Percentiles rank a stretch among this genome's conserved stretches.
Evolutionary conservation across 2,113 vertebrate species (phyloP).

Genomic region (Pachycephala philippinensis): DNA sequence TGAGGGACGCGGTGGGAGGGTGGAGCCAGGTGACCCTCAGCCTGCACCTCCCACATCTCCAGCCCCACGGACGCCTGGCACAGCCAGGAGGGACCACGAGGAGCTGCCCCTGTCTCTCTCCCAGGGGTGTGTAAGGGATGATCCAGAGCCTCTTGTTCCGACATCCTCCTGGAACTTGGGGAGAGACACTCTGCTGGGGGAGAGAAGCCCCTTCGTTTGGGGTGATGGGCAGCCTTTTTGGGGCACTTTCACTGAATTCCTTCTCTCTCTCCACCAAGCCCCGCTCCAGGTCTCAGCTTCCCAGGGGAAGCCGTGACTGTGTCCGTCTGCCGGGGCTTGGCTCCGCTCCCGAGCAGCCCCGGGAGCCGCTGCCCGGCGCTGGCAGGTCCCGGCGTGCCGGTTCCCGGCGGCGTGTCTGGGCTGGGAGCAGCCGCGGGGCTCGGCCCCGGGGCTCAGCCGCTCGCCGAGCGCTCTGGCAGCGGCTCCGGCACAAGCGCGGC

Average conservation of each 20-base stretch:
- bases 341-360: not conserved
- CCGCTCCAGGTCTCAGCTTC: not conserved
- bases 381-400: not conserved
- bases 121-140: not conserved
- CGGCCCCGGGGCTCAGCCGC: not conserved
- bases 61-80: fast-evolving
- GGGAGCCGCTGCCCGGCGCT: not conserved
- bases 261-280: not conserved
- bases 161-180: not conserved
- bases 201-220: not conserved
- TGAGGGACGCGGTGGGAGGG: fast-evolving
- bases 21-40: not conserved
- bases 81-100: not conserved
- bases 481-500: constrained; percentile 23
- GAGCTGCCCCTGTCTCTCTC: not conserved
- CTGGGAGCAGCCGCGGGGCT: not conserved
- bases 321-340: not conserved
- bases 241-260: not conserved
- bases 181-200: not conserved
- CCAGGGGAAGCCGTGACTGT: not conserved
- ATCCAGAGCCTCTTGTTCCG: not conserved
- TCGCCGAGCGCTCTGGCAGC: constrained; percentile 28
- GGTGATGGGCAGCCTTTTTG: not conserved
- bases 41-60: not conserved
- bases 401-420: not conserved